Evolutionary conservation across 2,888 invertebrate species (phyloP), one percentile per base, ranked within the genome.

Genomic region (Euproctis similis): DNA sequence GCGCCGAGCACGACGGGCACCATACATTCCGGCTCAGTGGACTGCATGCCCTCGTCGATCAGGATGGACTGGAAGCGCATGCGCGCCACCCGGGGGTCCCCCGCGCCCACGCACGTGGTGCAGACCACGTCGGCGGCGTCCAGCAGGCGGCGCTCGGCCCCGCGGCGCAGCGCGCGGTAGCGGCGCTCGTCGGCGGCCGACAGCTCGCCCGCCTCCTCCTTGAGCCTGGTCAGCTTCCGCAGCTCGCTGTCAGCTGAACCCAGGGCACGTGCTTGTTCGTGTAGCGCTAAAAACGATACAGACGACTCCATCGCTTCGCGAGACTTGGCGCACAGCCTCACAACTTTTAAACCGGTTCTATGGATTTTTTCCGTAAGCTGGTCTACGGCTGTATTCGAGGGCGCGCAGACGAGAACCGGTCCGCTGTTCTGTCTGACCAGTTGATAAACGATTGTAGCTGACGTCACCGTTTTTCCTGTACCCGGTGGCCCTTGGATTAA

Each of bases 291-390:
- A 66, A 98, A 98, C 23, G 97, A 95, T 0, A 99, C 98, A 0
- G 97, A 96, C 0, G 98, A 98, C 62, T 98, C 98, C 58, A 99
- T 96, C 0, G 98, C 97, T 69, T 99, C 99, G 14, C 99, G 89
- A 0, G 97, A 97, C 72, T 99, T 98, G 14, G 99, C 98, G 76
- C 98, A 98, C 6, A 99, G 87, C 1, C 99, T 87, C 2, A 99
- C 97, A 3, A 88, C 88, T 77, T 97, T 98, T 20, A 99, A 86
- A 25, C 98, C 98, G 4, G 98, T 98, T 46, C 92, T 89, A 72
- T 99, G 98, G 30, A 99, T 98, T 75, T 99, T 99, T 72, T 98
- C 98, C 0, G 99, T 98, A 9, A 99, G 87, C 61, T 99, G 99
- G 74, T 99, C 99, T 0, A 99, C 99, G 12, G 99, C 99, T 1